Percentiles rank a stretch among this genome's conserved stretches.
Conservation (phyloP, 2,888 invertebrate species). For the Itoplectis maculator region DNA sequence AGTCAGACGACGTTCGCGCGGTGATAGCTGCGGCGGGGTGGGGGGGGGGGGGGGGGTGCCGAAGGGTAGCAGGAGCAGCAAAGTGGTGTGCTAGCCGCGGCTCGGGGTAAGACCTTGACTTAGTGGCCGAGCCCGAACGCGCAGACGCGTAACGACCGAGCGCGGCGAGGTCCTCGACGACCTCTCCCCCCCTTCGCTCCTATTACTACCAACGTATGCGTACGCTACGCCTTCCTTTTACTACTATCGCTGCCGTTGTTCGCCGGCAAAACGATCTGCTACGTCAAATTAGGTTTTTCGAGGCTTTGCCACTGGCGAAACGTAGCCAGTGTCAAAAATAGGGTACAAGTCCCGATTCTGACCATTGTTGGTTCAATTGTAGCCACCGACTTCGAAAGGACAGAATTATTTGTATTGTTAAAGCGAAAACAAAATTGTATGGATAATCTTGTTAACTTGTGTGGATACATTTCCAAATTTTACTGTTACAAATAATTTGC, state of each 20-base stretch:
- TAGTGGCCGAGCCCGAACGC: constrained; percentile 75
- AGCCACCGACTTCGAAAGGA: too few species aligned
- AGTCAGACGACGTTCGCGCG: constrained; percentile 63
- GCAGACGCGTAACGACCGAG: constrained; percentile 71
- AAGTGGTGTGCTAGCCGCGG: constrained; percentile 36
- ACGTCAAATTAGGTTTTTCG: neutral
- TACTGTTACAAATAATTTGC: too few species aligned
- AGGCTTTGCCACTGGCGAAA: too few species aligned
- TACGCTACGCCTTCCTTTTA: constrained; percentile 66
- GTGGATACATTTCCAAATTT: too few species aligned
- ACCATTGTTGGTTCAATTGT: too few species aligned
- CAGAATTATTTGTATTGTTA: too few species aligned
- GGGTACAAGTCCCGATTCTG: too few species aligned
- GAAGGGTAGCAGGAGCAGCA: constrained; percentile 29
- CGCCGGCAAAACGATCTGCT: constrained; percentile 19
- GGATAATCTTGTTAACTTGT: too few species aligned
- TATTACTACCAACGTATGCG: constrained; percentile 64
- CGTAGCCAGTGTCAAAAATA: too few species aligned
- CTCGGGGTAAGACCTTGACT: constrained; percentile 76
- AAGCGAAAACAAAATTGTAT: too few species aligned
- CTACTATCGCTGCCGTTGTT: constrained; percentile 56
- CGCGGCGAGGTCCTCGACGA: constrained; percentile 54
- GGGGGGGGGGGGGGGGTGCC: neutral
- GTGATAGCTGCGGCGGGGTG: constrained; percentile 18
- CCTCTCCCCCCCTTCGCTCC: constrained; percentile 41